Base-by-base conservation (phyloP, 2,113 vertebrate genomes). In the Phalacrocorax pelagicus region DNA sequence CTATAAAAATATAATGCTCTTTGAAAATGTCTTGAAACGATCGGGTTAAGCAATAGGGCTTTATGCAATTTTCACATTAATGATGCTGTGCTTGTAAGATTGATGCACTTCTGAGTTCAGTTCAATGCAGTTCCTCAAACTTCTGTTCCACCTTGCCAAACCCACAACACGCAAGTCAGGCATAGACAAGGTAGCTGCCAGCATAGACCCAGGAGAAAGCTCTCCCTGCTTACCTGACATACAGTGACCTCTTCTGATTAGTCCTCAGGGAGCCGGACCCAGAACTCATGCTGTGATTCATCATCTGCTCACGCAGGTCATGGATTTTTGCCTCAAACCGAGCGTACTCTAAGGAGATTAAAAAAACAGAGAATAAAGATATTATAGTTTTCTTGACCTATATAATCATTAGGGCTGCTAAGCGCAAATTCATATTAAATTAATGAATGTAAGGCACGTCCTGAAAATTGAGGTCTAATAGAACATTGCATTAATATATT, bases 241-340 rank as follows among this genome's bases (percentile, higher is more conserved):
- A 99, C 89, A 99, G 99, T 24, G 99, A 99, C 71, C 99, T 99
- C 97, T 99, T 99, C 96, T 99, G 99, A 98, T 99, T 99, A 97
- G 99, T 99, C 98, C 99, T 98, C 95, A 99, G 98, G 83, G 99
- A 99, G 86, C 99, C 99, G 1, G 99, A 99, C 86, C 99, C 99
- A 79, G 99, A 99, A 98, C 99, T 99, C 99, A 99, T 99, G 98
- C 99, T 99, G 99, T 99, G 99, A 98, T 99, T 99, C 99, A 99
- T 99, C 99, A 99, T 99, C 98, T 99, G 99, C 97, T 99, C 99
- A 75, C 99, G 98, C 92, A 99, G 99, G 98, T 99, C 99, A 98
- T 99, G 99, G 98, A 99, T 99, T 98, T 99, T 99, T 97, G 99
- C 99, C 97, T 99, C 99, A 97, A 99, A 99, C 86, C 99, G 99